Conservation (phyloP, 2,888 invertebrate genomes). For the Parapristionchus giblindavisi region DNA sequence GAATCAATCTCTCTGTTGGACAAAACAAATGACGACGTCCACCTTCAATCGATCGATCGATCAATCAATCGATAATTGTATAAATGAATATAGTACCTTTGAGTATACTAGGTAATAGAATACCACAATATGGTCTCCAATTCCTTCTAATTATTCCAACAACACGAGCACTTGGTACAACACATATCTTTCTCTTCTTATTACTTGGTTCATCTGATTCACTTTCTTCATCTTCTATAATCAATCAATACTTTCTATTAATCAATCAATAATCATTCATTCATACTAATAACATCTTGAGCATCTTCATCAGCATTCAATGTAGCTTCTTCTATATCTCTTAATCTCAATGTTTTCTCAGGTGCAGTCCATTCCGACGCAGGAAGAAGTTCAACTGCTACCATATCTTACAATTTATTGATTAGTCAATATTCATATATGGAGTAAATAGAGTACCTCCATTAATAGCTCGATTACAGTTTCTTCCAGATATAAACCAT, state of each 20-base stretch:
- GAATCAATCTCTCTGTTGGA: conserved; percentile 91
- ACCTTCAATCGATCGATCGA: conserved; percentile 43
- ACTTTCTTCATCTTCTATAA: conserved; percentile 46
- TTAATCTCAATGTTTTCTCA: conserved; percentile 50
- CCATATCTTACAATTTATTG: conserved; percentile 78
- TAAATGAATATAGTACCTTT: conserved; percentile 43
- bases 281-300: background rate
- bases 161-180: conserved; percentile 79
- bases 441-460: conserved; percentile 70
- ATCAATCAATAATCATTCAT: background rate
- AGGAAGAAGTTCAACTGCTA: conserved; percentile 88
- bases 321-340: conserved; percentile 52
- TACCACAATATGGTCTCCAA: conserved; percentile 97
- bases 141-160: conserved; percentile 96
- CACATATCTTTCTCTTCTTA: conserved; percentile 49
- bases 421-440: no score
- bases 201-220: conserved; percentile 50
- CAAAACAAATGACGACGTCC: conserved; percentile 84
- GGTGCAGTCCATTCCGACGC: conserved; percentile 89
- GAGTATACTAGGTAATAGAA: conserved; percentile 78
- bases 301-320: conserved; percentile 14
- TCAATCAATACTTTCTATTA: background rate
- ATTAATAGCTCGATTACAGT: conserved; percentile 91
- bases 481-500: conserved; percentile 72
- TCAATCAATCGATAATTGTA: conserved; percentile 6